Evolutionary conservation across 92 coral and sea anemone genomes (phyloP).

Genomic region (Epizoanthus scotinus): DNA sequence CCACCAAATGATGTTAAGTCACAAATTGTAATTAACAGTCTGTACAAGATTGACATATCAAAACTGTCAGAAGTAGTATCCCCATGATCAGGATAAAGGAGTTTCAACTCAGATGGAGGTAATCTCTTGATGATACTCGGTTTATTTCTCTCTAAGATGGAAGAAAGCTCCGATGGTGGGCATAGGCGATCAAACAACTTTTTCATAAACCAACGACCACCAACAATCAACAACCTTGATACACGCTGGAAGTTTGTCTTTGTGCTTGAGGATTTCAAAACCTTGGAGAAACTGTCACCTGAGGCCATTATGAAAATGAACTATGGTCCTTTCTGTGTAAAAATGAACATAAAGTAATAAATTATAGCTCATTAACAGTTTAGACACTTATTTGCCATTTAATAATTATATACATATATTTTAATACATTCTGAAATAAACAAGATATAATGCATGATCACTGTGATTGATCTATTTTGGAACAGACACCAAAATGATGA

Average conservation of each 20-base stretch:
- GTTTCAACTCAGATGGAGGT: not conserved
- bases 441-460: too few species aligned
- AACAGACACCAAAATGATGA: too few species aligned
- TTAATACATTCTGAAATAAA: too few species aligned
- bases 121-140: not conserved
- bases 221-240: not conserved
- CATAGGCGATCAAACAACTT: not conserved
- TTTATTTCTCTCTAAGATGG: not conserved
- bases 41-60: not conserved
- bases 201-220: not conserved
- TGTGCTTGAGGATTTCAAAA: not conserved
- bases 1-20: not conserved
- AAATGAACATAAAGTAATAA: too few species aligned
- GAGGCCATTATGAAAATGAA: too few species aligned
- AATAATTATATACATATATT: too few species aligned
- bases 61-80: not conserved
- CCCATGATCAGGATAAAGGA: not conserved
- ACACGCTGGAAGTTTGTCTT: not conserved
- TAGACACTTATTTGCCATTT: too few species aligned
- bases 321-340: too few species aligned
- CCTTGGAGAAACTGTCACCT: not conserved
- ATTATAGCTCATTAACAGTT: too few species aligned
- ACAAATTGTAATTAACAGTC: not conserved
- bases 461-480: too few species aligned
- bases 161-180: not conserved